Base-by-base conservation (phyloP, 2,113 vertebrate genomes). In the Periophthalmus modestus region DNA sequence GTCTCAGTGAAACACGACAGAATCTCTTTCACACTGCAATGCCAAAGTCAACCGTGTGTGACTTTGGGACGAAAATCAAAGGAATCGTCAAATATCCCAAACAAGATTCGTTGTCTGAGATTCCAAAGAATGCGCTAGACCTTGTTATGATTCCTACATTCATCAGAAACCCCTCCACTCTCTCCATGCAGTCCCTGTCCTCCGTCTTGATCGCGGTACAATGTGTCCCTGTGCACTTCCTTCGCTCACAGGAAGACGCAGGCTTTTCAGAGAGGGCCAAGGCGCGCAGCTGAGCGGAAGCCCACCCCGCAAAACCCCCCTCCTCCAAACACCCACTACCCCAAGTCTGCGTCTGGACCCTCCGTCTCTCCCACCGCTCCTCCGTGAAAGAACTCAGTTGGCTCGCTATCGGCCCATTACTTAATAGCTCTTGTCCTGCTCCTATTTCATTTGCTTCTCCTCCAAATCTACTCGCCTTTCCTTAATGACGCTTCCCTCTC, bases 221-320 rank as follows among this genome's bases (percentile, higher is more conserved):
- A 92, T 89, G 86, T 68, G 76, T 77, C 87, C 87, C 91, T 91
- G 89, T 91, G 76, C 85, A 83, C 82, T 88, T 90, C 91, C 90
- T 90, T 84, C 69, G 69, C 84, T 78, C 81, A 84, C 87, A 91
- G 91, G 91, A n/a, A n/a, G n/a, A n/a, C n/a, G n/a, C n/a, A n/a
- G n/a, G 88, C 90, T 91, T 93, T 92, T 93, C 92, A 93, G 87
- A 85, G 85, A 68, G 80, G 80, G 92, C 91, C 92, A 92, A n/a
- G 82, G 83, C 85, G 74, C 87, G 77, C 91, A 93, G 92, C 92
- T 93, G 92, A 91, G 82, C 89, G 91, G 92, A 93, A 92, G 90
- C 86, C 65, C 66, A 74, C 71, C 59, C 48, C 69, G 75, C 75
- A 23, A n/a, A n/a, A 23, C 34, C 69, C 68, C 58, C 58, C 33